Base-by-base conservation (phyloP, 1,140 invertebrate species). In the Ylistrum balloti region DNA sequence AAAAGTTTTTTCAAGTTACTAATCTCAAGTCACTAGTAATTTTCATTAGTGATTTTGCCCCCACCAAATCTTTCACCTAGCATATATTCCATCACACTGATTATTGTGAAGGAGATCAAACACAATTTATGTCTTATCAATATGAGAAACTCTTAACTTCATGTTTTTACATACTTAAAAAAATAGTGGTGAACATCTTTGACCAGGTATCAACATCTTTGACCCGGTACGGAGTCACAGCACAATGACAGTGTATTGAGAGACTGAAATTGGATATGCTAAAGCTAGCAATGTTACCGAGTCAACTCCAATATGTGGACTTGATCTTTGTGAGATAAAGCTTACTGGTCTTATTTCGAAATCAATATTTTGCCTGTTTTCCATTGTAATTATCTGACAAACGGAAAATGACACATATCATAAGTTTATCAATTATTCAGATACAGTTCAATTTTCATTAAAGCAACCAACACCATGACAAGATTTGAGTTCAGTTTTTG, bases 351-450 rank as follows among this genome's bases (percentile, higher is more conserved):
- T 17, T 74, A 74, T 74, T n/a, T 28, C 5, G 17, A 3, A 74
- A 74, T 74, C 56, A 74, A 74, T 74, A 74, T 74, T 28, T 74
- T 74, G 56, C 56, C n/a, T 74, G 56, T 74, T 74, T 74, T 74
- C 56, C 56, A 74, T 28, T 11, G 13, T 9, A 74, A 74, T n/a
- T n/a, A n/a, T 1, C 56, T 11, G 56, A 74, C n/a, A 9, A 74
- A 74, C 56, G 28, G 56, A n/a, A 74, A 74, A 74, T 74, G 56
- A n/a, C 56, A 74, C 28, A 74, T 74, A 74, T 28, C n/a, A 74
- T 74, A 7, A 9, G n/a, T 74, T 28, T 17, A 74, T 74, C n/a
- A 74, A 74, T 74, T 28, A 74, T 74, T 74, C 56, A 74, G n/a
- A 74, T n/a, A 74, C 56, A 74, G 56, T 74, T 74, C 56, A 74